Base-by-base conservation (phyloP, 1,140 invertebrate genomes). In the Zaprionus lachaisei region DNA sequence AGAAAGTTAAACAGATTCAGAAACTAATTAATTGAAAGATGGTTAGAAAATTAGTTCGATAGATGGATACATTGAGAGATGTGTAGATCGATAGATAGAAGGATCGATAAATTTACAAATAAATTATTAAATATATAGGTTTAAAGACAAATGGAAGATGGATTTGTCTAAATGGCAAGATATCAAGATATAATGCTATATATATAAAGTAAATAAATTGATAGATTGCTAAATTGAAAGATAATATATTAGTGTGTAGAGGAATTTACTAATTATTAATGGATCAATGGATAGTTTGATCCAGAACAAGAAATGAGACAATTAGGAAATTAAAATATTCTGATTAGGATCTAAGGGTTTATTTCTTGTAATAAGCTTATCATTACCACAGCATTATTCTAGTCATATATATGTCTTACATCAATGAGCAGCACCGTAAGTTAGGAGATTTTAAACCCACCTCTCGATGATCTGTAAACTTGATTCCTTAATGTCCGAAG, bases 401-500 rank as follows among this genome's bases (percentile, higher is more conserved):
- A 7, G 2, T 7, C 28, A 9, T 28, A 34, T 34, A 34, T 34
- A 9, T 11, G 3, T 34, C 31, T 2, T 34, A 11, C 31, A 11
- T 28, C 26, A 28, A 28, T 28, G 6, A 7, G 28, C 0, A 34
- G 2, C 28, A 31, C 28, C 9, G 31, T 38, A 9, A 57, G 24
- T 60, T 15, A 17, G 41, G n/a, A 28, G 34, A 60, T 70, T 63
- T 37, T 31, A 15, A 54, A 38, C 66, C 38, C 22, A 4, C 11
- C 6, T 37, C 20, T 5, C 49, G 22, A 63, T 69, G 47, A 69
- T 69, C 22, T 47, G 51, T 22, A 44, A 9, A 37, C 22, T 22
- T 63, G 67, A 67, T 63, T 57, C 14, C 24, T 57, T 58, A 58
- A 67, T 58, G 41, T 58, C 55, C 31, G 7, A 34, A 54, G 55